Conservation (phyloP, 2,113 vertebrate genomes). For the Cynocephalus volans region DNA sequence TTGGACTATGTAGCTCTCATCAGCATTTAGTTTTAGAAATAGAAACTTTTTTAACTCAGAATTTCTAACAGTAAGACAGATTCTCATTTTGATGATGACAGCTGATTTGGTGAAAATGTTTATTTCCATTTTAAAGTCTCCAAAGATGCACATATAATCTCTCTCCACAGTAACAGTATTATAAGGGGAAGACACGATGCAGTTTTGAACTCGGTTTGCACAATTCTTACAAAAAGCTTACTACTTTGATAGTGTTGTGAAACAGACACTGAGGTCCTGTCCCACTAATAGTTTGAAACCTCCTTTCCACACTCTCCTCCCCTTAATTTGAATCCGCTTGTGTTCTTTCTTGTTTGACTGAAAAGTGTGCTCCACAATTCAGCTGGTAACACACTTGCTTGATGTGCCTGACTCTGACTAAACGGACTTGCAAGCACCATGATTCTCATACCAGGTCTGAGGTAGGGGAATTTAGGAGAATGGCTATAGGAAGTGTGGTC, state of each 20-base stretch:
- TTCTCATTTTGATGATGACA: conserved; percentile 87
- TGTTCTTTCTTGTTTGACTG: neutral
- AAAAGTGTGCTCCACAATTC: neutral
- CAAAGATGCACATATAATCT: conserved; percentile 80
- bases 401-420: fast-evolving
- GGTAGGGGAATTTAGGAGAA: neutral
- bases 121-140: conserved; percentile 85
- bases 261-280: neutral
- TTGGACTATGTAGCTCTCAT: conserved; percentile 84
- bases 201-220: conserved; percentile 59
- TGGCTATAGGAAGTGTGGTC: neutral
- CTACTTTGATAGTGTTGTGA: conserved; percentile 41
- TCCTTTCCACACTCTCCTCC: neutral
- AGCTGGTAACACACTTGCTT: neutral
- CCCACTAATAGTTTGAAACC: neutral
- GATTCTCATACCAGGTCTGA: neutral
- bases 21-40: conserved; percentile 86
- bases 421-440: neutral
- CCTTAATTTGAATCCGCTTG: neutral
- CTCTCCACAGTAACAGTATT: conserved; percentile 74
- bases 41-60: conserved; percentile 85
- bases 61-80: conserved; percentile 85
- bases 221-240: conserved; percentile 57
- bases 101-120: conserved; percentile 85
- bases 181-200: conserved; percentile 49